Base-by-base conservation (phyloP, 2,888 invertebrate species). In the Cremastinae sp. region DNA sequence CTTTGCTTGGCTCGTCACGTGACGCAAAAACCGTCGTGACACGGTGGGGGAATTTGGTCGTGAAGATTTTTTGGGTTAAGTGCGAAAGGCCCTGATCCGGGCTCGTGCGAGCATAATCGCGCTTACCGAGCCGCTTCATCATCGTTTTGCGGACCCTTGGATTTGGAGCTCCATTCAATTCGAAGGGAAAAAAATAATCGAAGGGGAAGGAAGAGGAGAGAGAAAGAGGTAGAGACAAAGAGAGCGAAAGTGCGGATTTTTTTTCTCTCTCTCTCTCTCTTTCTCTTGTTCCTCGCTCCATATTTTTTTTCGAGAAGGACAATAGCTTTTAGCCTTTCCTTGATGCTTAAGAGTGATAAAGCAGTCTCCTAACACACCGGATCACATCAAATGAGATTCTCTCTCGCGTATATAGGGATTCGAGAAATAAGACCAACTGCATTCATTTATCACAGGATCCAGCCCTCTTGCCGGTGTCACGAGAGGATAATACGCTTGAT, bases 81-180 rank as follows among this genome's bases (percentile, higher is more conserved):
- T 59, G 72, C 28, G 59, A 75, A 71, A 75, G 66, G 22, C 43
- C 56, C 66, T 71, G 65, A 18, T 8, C 28, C 53, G 16, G 53
- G 9, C 28, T 65, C 53, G 51, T 56, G 59, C 47, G 54, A 70
- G 49, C 61, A 54, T 75, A 75, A 71, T 75, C 75, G 71, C 61
- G 59, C 61, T 71, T 56, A 71, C 65, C 59, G 53, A 28, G 16
- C 58, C 66, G 59, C 70, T 71, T 71, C 75, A 71, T 71, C 75
- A 71, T 71, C 75, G 71, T 75, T 75, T 75, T 71, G 71, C 53
- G 70, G 71, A 71, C 66, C 75, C 53, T 71, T 61, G 64, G 59
- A 51, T 59, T 66, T 59, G 61, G 22, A 58, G 51, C 69, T 28
- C 38, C 9, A 20, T 8, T 28, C 9, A 41, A 18, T 36, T 58